Base-by-base conservation (phyloP, 2,888 invertebrate genomes). In the Rhingia campestris region DNA sequence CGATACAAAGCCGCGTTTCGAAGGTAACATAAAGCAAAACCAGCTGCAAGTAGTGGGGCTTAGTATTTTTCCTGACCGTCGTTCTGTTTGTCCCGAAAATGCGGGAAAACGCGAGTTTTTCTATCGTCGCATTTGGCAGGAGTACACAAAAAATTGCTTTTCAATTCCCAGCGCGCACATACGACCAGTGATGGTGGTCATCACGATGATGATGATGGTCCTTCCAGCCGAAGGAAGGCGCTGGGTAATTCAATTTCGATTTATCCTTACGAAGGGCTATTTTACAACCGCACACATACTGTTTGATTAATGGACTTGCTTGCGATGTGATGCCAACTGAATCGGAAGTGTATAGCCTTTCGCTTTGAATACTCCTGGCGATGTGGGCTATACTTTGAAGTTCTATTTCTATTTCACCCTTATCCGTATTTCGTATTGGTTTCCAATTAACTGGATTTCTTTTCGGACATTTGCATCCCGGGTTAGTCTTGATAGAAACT, bases 381-480 rank as follows among this genome's bases (percentile, higher is more conserved):
- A 45, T 54, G 35, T 30, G 39, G 72, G 41, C 49, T 22, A 43
- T 45, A 12, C 10, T 12, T 45, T 4, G 4, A 45, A 9, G 12
- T 10, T 22, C 22, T 63, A 49, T 54, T 30, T 69, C 49, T 9
- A 7, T 56, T 54, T 37, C 66, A 22, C 22, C 22, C 22, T 22
- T 22, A 22, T 2, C 22, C 22, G 22, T 22, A 22, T 66, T 47
- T 54, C 72, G 39, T 47, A 82, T 82, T 74, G 82, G 63, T 82
- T 82, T 79, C 67, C 79, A 82, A 82, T 82, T 82, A 82, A 79
- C 73, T 10, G 64, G 56, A 82, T 79, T 82, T 82, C 79, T 82
- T 79, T 73, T 67, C 51, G 63, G 51, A 54, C 59, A 43, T 51
- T 45, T 56, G 56, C 72, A 61, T 73, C 51, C 32, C 12, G 49